These are phyloP conservation scores for Oryctolagus cuniculus DNA, from an alignment of 2,113 vertebrate genomes.

Conservation along the genomic window mOryCun1.1 NC_091449.1:15561501-15562000, in stretches of 20 bases:
- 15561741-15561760: constrained; percentile 59
- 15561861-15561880: constrained; percentile 48
- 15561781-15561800: constrained; percentile 82
- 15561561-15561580: constrained; percentile 88
- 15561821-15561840: constrained; percentile 18
- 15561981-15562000: constrained; percentile 82
- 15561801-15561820: constrained; percentile 80
- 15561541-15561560: constrained; percentile 91
- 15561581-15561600: constrained; percentile 84
- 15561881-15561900: constrained; percentile 74
- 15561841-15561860: constrained; percentile 58
- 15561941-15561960: constrained; percentile 44
- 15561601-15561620: constrained; percentile 75
- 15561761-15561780: constrained; percentile 73
- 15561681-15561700: constrained; percentile 17
- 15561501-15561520: constrained; percentile 90
- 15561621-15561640: constrained; percentile 39
- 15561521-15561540: constrained; percentile 91
- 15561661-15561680: constrained; percentile 67
- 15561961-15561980: constrained; percentile 81
- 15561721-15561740: constrained; percentile 63
- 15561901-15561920: constrained; percentile 65
- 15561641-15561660: constrained; percentile 55
- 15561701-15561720: constrained; percentile 67
- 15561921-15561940: constrained; percentile 56